Conservation (phyloP, 2,888 invertebrate genomes). For the Margaritifera margaritifera region DNA sequence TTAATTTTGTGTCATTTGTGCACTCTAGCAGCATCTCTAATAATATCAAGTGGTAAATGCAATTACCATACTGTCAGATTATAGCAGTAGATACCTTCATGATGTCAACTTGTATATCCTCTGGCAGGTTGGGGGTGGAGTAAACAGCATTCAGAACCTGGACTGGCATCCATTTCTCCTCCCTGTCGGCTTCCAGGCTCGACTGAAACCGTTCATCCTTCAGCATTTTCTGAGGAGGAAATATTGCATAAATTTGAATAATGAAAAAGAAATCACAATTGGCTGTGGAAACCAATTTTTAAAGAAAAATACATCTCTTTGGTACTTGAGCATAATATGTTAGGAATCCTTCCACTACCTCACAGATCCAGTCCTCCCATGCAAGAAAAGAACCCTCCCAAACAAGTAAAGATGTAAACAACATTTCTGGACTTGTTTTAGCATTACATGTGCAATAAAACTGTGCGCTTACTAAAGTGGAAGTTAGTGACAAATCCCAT, state of each 20-base stretch:
- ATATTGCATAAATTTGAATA: background rate
- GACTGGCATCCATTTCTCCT: conserved; percentile 92
- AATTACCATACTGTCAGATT: background rate
- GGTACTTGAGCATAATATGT: background rate
- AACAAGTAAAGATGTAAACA: too few species aligned
- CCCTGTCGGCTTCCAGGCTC: conserved; percentile 87
- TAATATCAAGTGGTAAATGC: background rate
- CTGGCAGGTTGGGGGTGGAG: conserved; percentile 84
- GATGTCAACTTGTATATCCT: conserved; percentile 87
- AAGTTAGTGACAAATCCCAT: too few species aligned
- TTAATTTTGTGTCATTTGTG: too few species aligned
- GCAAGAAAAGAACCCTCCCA: too few species aligned
- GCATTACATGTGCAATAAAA: too few species aligned
- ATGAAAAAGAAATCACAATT: background rate
- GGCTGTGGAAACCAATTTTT: background rate
- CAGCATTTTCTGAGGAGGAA: conserved; percentile 82
- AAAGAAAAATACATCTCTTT: background rate
- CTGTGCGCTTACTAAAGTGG: too few species aligned
- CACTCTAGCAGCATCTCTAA: too few species aligned
- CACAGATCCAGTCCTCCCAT: too few species aligned
- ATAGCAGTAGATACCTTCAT: conserved; percentile 77
- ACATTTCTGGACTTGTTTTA: too few species aligned
- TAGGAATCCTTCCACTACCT: too few species aligned
- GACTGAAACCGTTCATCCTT: conserved; percentile 93
- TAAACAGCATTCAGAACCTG: conserved; percentile 90